phyloP scores from a whole-genome alignment of 2,888 invertebrate genomes.

The Gastrophysa polygoni region DNA sequence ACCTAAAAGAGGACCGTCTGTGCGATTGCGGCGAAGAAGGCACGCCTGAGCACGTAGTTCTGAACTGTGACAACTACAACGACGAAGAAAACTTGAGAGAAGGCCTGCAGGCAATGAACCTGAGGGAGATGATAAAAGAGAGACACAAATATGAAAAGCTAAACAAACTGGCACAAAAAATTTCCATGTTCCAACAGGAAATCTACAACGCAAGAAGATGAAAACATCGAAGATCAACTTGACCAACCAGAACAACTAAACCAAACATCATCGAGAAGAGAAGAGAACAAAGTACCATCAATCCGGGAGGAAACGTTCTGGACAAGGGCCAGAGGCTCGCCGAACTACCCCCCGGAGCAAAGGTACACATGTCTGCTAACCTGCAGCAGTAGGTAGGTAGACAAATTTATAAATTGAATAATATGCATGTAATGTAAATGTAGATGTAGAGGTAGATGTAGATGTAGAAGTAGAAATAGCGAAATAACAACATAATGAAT shows the following conservation, averaged over 20 bases:
- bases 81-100: neutral
- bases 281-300: no score
- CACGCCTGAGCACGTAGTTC: constrained; percentile 4
- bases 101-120: neutral
- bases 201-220: no score
- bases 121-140: neutral
- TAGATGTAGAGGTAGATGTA: no score
- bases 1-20: neutral
- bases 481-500: neutral
- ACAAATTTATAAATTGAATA: neutral
- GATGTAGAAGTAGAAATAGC: neutral
- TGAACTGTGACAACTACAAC: neutral
- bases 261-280: neutral
- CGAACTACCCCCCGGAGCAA: neutral
- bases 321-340: neutral
- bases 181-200: neutral
- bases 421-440: no score
- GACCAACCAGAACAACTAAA: neutral
- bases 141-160: neutral
- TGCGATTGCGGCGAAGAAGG: neutral
- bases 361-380: neutral
- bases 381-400: neutral
- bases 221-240: neutral
- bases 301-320: neutral
- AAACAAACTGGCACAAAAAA: neutral